Evolutionary conservation across 92 coral and sea anemone species (phyloP).

Genomic region (Heteractis magnifica): DNA sequence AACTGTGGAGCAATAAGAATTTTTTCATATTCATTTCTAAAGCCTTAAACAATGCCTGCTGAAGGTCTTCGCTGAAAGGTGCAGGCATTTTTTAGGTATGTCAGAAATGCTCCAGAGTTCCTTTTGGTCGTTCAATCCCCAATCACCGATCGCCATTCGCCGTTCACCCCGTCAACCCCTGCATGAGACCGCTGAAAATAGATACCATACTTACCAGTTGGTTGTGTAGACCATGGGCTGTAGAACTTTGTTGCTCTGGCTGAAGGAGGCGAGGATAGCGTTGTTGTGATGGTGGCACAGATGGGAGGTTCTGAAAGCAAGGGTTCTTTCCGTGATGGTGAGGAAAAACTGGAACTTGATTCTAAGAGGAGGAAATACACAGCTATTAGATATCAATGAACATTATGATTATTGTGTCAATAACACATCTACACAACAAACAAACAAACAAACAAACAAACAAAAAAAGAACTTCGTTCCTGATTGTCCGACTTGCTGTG

Average conservation of each 20-base stretch:
- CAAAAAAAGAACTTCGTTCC: background rate
- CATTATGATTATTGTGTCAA: background rate
- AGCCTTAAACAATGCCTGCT: too few relatives aligned
- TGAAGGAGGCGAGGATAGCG: slow-evolving; percentile 41
- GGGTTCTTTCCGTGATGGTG: slow-evolving; percentile 45
- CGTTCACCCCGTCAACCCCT: background rate
- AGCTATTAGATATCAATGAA: background rate
- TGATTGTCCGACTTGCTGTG: too few relatives aligned
- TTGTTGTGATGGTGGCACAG: slow-evolving; percentile 26
- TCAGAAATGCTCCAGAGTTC: too few relatives aligned
- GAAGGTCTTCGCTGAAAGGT: background rate
- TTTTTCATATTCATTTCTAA: too few relatives aligned
- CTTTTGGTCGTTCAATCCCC: too few relatives aligned
- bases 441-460: too few relatives aligned
- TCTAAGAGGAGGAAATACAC: background rate
- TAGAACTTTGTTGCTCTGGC: slow-evolving; percentile 73
- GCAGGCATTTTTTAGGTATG: background rate
- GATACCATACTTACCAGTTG: slow-evolving; percentile 51
- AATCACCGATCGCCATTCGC: too few relatives aligned
- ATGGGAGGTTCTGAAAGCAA: slow-evolving; percentile 46
- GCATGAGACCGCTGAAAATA: background rate
- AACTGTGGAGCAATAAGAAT: too few relatives aligned
- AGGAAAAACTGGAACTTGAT: slow-evolving; percentile 24
- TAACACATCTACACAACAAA: too few relatives aligned
- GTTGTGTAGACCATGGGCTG: slow-evolving; percentile 85